A percentile compares a stretch with the other conserved stretches of the same genome.
Evolutionary conservation across 92 coral and sea anemone species (phyloP).

Genomic region (Siderastrea radians): DNA sequence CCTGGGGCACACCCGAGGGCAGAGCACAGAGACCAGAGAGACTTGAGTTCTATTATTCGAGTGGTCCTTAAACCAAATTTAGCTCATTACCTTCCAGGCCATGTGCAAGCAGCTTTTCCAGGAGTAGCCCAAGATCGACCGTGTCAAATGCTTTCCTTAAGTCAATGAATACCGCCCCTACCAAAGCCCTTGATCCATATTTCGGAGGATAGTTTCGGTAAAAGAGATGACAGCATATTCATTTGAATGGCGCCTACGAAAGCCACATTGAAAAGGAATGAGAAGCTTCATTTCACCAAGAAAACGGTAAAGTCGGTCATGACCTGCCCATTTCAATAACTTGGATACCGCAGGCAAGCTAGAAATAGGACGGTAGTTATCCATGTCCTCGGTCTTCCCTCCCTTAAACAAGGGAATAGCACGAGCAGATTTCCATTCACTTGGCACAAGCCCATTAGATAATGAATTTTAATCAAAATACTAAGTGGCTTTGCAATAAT

Average conservation of each 20-base stretch:
- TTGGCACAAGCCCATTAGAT: too few relatives aligned
- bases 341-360: too few relatives aligned
- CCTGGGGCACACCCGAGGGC: too few relatives aligned
- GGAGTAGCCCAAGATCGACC: not conserved
- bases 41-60: not conserved
- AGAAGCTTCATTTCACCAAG: constrained; percentile 1
- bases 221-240: not conserved
- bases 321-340: too few relatives aligned
- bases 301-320: too few relatives aligned
- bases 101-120: not conserved
- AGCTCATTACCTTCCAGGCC: not conserved
- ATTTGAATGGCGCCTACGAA: not conserved
- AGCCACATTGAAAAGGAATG: constrained; percentile 2
- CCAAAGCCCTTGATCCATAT: not conserved
- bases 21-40: not conserved
- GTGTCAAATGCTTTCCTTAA: constrained; percentile 10
- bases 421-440: too few relatives aligned
- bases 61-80: not conserved
- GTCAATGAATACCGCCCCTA: not conserved
- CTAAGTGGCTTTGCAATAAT: too few relatives aligned
- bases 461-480: too few relatives aligned
- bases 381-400: too few relatives aligned
- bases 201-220: not conserved
- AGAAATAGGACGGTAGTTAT: too few relatives aligned
- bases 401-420: too few relatives aligned